A percentile compares a stretch with the other conserved stretches of the same genome.
phyloP scores from a whole-genome alignment of 1,140 invertebrate genomes.

The Bicyclus anynana region DNA sequence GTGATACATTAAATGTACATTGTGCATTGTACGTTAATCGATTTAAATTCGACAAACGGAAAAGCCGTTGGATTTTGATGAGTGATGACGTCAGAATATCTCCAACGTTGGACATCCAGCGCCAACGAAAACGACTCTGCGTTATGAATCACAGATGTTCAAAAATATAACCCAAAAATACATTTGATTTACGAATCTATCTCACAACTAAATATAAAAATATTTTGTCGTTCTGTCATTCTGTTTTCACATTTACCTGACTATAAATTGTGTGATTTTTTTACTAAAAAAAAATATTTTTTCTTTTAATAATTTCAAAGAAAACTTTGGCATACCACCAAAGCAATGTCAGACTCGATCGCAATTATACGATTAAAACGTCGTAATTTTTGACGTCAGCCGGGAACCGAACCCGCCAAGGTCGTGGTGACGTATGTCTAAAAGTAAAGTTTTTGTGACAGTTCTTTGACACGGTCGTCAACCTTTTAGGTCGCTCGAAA shows the following conservation, averaged over 20 bases:
- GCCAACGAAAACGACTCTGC: too few relatives aligned
- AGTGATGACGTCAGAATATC: too few relatives aligned
- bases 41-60: too few relatives aligned
- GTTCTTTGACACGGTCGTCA: conserved; percentile 1
- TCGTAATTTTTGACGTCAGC: conserved; percentile 21
- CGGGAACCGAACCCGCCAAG: conserved; percentile 20
- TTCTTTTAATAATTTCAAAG: not conserved
- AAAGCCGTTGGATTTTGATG: too few relatives aligned
- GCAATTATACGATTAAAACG: conserved; percentile 12
- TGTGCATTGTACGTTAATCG: too few relatives aligned
- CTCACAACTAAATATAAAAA: too few relatives aligned
- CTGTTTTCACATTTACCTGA: not conserved
- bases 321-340: conserved; percentile 12
- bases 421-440: conserved; percentile 20
- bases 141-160: too few relatives aligned
- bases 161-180: too few relatives aligned
- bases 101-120: too few relatives aligned
- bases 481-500: not conserved
- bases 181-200: too few relatives aligned
- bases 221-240: conserved; percentile 1
- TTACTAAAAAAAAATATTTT: not conserved
- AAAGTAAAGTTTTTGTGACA: conserved; percentile 19
- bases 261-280: not conserved
- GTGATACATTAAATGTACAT: too few relatives aligned
- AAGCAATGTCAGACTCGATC: conserved; percentile 4